Conservation (phyloP, 1,140 invertebrate species). For the Semibalanus balanoides region DNA sequence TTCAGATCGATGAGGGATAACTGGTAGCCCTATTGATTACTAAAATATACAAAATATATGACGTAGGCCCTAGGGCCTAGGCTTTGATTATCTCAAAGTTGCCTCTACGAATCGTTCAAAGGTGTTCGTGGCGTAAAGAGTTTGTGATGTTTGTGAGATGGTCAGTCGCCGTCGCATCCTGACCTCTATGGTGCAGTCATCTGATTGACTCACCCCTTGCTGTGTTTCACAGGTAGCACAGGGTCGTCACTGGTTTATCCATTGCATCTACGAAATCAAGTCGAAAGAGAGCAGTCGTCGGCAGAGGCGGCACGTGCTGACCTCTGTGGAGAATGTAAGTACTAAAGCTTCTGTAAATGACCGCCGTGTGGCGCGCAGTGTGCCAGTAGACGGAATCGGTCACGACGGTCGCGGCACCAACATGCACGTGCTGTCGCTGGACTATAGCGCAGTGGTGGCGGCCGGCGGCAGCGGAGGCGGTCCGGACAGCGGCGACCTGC, state of each 20-base stretch:
- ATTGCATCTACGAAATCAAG: slow-evolving; percentile 29
- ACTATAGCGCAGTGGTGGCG: not conserved
- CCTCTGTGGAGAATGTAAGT: slow-evolving; percentile 14
- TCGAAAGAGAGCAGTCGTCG: slow-evolving; percentile 22
- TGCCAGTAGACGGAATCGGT: slow-evolving; percentile 21
- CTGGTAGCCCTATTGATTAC: too few relatives aligned
- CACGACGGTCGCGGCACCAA: slow-evolving; percentile 28
- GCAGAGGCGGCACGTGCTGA: slow-evolving; percentile 20
- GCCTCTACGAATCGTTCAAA: too few relatives aligned
- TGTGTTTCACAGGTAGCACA: slow-evolving; percentile 25
- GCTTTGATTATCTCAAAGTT: too few relatives aligned
- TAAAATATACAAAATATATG: too few relatives aligned
- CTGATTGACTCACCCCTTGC: too few relatives aligned
- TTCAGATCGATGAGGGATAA: too few relatives aligned
- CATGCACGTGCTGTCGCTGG: slow-evolving; percentile 22
- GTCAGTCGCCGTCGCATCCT: too few relatives aligned
- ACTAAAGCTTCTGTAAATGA: slow-evolving; percentile 2
- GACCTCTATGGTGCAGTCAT: too few relatives aligned
- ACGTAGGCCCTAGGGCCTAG: too few relatives aligned
- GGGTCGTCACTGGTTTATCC: slow-evolving; percentile 32
- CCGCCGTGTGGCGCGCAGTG: slow-evolving; percentile 9
- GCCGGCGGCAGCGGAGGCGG: too few relatives aligned
- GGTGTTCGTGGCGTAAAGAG: too few relatives aligned
- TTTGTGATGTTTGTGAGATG: too few relatives aligned
- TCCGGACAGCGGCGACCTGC: not conserved